Percentiles rank a stretch among this genome's conserved stretches.
These are phyloP conservation scores for Syrphus vitripennis DNA, from an alignment of 2,888 invertebrate species.

Conservation along the genomic window DNA sequence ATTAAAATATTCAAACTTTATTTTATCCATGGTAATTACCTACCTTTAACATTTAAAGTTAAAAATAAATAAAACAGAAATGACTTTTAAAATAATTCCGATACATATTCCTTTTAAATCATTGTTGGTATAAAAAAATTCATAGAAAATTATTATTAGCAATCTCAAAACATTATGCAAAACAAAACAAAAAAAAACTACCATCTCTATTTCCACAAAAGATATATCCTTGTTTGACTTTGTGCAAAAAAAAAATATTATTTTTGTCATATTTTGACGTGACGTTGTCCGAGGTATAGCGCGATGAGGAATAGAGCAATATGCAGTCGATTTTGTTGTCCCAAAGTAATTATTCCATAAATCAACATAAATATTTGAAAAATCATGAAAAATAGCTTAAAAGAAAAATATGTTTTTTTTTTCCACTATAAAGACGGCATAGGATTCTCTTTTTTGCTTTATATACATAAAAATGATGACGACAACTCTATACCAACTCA, in stretches of 20 bases:
- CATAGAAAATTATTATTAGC: background rate
- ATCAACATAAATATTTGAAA: slow-evolving; percentile 63
- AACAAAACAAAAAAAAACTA: too few species aligned
- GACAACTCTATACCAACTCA: slow-evolving; percentile 6
- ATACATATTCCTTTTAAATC: background rate
- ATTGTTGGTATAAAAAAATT: background rate
- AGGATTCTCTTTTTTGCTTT: background rate
- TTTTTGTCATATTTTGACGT: background rate
- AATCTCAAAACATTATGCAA: background rate
- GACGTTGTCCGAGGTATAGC: background rate
- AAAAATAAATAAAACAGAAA: background rate
- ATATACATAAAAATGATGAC: background rate
- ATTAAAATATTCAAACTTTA: too few species aligned
- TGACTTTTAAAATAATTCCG: background rate
- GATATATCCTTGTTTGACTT: background rate
- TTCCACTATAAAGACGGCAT: background rate
- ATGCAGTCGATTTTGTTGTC: slow-evolving; percentile 19
- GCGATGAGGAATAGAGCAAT: background rate
- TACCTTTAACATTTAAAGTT: too few species aligned
- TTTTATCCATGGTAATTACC: too few species aligned
- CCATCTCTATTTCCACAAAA: background rate
- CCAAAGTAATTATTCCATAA: slow-evolving; percentile 58
- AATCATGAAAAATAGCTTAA: slow-evolving; percentile 7
- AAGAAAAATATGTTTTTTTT: background rate
- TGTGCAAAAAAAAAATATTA: background rate